Conservation (phyloP, 2,797 vertebrate species). For the Tympanoctomys barrerae region DNA sequence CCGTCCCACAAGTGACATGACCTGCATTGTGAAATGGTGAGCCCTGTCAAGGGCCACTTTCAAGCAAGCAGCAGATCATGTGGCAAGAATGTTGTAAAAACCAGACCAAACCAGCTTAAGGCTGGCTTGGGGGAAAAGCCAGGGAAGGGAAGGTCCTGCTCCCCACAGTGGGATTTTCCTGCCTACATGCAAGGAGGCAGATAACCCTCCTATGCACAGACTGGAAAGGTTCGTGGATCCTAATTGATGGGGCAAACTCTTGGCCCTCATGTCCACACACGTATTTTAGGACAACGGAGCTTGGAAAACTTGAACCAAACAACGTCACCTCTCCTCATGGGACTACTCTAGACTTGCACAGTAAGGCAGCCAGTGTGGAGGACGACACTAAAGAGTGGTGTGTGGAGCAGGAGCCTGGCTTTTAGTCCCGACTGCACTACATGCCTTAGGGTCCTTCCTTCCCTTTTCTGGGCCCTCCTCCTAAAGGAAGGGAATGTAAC, state of each 20-base stretch:
- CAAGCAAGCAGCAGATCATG: neutral
- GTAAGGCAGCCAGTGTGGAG: slow-evolving; percentile 55
- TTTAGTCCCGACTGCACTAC: neutral
- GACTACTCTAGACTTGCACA: neutral
- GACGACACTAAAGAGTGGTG: neutral
- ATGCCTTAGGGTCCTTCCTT: neutral
- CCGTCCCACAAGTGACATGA: neutral
- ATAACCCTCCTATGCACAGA: neutral
- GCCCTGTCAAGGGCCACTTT: slow-evolving; percentile 36
- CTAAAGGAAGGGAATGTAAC: neutral
- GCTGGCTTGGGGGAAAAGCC: neutral
- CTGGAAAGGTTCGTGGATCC: neutral
- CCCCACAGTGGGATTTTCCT: neutral
- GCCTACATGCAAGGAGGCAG: neutral
- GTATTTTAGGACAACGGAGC: neutral
- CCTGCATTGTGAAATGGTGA: slow-evolving; percentile 69
- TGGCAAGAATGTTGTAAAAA: slow-evolving; percentile 55
- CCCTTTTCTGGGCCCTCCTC: neutral
- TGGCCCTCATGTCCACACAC: neutral
- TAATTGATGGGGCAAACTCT: neutral
- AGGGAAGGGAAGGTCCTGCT: neutral
- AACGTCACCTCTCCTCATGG: neutral
- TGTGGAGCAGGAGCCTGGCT: neutral
- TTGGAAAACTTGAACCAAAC: slow-evolving; percentile 18
- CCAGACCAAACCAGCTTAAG: neutral